phyloP scores from a whole-genome alignment of 2,113 vertebrate species.

The Gallinago undulata region DNA sequence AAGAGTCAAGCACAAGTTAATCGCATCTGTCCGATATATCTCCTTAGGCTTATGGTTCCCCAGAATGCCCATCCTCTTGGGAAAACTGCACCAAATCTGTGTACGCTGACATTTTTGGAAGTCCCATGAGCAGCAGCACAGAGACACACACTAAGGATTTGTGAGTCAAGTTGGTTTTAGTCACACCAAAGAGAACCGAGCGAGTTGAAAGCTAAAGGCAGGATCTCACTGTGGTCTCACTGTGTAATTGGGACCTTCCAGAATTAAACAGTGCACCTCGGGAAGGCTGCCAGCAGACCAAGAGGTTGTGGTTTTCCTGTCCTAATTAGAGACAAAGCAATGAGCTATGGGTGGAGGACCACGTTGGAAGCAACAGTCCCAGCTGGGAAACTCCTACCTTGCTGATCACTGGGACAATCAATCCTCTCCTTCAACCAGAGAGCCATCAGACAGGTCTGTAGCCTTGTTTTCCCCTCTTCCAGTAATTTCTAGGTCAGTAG shows the following conservation, averaged over 20 bases:
- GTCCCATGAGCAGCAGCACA: background rate
- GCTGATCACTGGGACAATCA: background rate
- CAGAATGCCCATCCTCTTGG: background rate
- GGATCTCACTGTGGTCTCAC: background rate
- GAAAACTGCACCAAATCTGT: background rate
- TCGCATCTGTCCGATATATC: background rate
- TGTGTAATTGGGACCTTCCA: background rate
- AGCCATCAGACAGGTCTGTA: background rate
- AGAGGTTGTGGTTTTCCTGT: background rate
- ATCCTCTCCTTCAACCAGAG: background rate
- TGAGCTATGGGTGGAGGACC: background rate
- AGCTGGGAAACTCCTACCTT: background rate
- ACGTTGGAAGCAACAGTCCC: background rate
- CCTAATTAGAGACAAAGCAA: background rate
- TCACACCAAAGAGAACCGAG: background rate
- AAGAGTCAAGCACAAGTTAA: background rate
- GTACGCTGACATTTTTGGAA: background rate
- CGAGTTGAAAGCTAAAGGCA: background rate
- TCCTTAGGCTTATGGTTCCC: background rate
- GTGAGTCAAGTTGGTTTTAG: background rate
- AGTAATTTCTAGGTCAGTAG: background rate
- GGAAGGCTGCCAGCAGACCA: background rate
- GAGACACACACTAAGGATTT: background rate
- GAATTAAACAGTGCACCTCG: background rate
- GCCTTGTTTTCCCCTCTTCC: background rate